Evolutionary conservation across 2,797 vertebrate genomes (phyloP), one percentile per base, ranked within the genome.

Genomic region (Crocodylus rhombifer): DNA sequence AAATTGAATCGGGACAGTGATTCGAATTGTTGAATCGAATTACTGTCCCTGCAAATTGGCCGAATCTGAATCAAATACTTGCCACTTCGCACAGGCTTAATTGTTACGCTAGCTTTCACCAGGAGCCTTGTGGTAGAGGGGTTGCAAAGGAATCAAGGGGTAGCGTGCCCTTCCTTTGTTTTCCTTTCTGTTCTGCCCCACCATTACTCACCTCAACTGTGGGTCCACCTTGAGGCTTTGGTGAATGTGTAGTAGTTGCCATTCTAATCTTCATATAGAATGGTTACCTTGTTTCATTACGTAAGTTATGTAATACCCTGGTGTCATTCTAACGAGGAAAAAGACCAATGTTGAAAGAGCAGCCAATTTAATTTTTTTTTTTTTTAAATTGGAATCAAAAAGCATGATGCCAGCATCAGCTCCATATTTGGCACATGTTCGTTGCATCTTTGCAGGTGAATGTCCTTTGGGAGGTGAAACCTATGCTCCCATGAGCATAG

Each of bases 301-400:
- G 86, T 84, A 16, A 90, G 71, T 79, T 85, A 82, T 36, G 30
- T 84, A 84, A 89, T 91, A 36, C 81, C 74, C 51, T 30, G 74
- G 71, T 61, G 61, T 90, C 26, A 5, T 3, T 57, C n/a, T 89
- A 92, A 93, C 61, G 82, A 93, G 82, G 80, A 61, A 2, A 42
- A 88, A 89, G 79, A 5, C 56, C 84, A 79, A 86, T 30, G 62
- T 51, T 92, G 86, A 78, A n/a, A 86, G 62, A 81, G 74, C 61
- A 85, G 77, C 20, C 56, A 33, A 33, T 91, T 94, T 82, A 73
- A 87, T 90, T 76, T 87, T 51, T 79, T 90, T 79, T 90, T 76
- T 87, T 51, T 79, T 90, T 79, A 28, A 65, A 56, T 75, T 63
- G 92, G 95, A 83, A 80, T 78, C 79, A 11, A 14, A 71, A 30